A percentile compares a stretch with the other conserved stretches of the same genome.
These are phyloP conservation scores for Agrochola lychnidis DNA, from an alignment of 2,888 invertebrate species.

Conservation along the genomic window DNA sequence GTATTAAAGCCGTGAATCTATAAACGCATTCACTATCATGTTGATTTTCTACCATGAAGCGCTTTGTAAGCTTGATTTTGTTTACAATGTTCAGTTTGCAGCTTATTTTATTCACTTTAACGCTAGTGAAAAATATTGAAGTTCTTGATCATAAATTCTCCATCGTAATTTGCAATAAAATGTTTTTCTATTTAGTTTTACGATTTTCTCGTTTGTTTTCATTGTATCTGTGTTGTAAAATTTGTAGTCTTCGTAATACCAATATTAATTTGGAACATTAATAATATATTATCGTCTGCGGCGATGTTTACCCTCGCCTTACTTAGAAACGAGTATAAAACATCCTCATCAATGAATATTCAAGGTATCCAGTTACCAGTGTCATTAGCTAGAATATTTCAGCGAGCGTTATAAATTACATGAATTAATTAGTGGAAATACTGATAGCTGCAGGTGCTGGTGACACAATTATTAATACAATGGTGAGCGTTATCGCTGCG, in stretches of 20 bases:
- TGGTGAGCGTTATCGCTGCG: conserved; percentile 51
- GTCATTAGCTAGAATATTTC: conserved; percentile 59
- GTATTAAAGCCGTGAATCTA: conserved; percentile 33
- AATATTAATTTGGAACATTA: conserved; percentile 23
- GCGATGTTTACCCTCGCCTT: conserved; percentile 7
- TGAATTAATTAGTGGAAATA: conserved; percentile 60
- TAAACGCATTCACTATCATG: conserved; percentile 6
- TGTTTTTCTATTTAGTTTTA: conserved; percentile 50
- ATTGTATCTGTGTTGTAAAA: not conserved
- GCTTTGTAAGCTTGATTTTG: conserved; percentile 3
- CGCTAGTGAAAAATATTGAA: not conserved
- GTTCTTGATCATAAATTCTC: conserved; percentile 26
- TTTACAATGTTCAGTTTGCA: conserved; percentile 1
- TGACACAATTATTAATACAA: conserved; percentile 60
- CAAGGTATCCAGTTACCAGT: conserved; percentile 50
- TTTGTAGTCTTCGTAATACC: not conserved
- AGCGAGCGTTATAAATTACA: conserved; percentile 57
- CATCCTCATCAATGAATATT: conserved; percentile 43
- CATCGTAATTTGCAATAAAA: conserved; percentile 29
- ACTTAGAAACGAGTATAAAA: conserved; percentile 22
- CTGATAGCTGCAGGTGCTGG: conserved; percentile 61
- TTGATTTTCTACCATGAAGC: conserved; percentile 7
- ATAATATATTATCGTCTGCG: not conserved
- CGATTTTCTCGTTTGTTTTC: conserved; percentile 16
- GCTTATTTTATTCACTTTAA: not conserved